Evolutionary conservation across 1,140 invertebrate species (phyloP), one percentile per base, ranked within the genome.

Genomic region (Drosophila mayri): DNA sequence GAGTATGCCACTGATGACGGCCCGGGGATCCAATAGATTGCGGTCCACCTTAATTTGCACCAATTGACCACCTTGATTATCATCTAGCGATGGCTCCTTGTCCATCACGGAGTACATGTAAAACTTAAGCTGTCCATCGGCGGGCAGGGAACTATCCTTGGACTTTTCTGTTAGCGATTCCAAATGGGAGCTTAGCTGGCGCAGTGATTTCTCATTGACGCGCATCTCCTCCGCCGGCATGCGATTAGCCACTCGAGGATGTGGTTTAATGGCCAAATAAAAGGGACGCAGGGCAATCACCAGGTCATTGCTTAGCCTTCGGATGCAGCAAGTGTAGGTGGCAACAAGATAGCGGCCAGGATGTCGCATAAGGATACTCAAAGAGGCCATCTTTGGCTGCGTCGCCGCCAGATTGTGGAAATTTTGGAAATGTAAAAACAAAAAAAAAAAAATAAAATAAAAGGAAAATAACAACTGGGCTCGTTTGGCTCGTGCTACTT

Each of bases 221-320:
- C 52, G 35, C 63, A 95, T 95, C 96, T 98, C 92, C 94, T 98
- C 97, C 81, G 95, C 95, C 46, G 98, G 98, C 94, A 96, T 95
- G 92, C 97, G 96, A 14, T 25, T 20, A 62, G 96, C 96, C 94
- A 98, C 98, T 22, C 98, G 93, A 93, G 99, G 93, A 93, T 99
- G 98, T 14, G 98, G 98, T 94, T 98, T 98, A 25, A 99, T 98
- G 58, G 95, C 95, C 93, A 98, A 98, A 93, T 98, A 98, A 93
- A 99, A 98, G 10, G 98, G 98, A 76, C 97, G 94, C 11, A 99
- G 93, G 5, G 97, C 98, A 22, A 96, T 95, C 8, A 97, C 95
- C 28, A 98, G 94, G 94, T 98, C 96, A 18, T 95, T 81, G 43
- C 76, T 81, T 18, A 84, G 40, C 44, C 20, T 10, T 20, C 80